Evolutionary conservation across 2,888 invertebrate genomes (phyloP), one percentile per base, ranked within the genome.

Genomic region (Odontomyia ornata): DNA sequence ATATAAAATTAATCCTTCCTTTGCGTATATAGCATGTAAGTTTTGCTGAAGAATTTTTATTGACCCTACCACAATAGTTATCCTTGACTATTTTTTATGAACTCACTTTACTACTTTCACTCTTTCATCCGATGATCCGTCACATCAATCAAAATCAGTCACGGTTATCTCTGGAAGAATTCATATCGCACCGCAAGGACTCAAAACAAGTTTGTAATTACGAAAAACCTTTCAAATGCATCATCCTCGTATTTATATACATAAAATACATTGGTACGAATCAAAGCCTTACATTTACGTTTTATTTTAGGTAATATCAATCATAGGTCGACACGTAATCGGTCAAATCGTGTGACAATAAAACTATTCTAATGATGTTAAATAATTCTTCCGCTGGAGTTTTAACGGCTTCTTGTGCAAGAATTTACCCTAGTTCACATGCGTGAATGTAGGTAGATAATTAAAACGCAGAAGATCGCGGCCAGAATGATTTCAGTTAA

Each of bases 321-420:
- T 78, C 78, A 78, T 27, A 52, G 65, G 52, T 21, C 57, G 67
- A 65, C 76, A 73, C 60, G 71, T 71, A 65, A 78, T 78, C 78
- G 78, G 78, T 78, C 76, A 78, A 57, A 64, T 56, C 57, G 57
- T 28, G 60, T 78, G 78, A 76, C 78, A 78, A 25, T 36, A 46
- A 76, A 76, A 72, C 71, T 62, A 76, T 65, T 57, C 62, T 76
- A 76, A 76, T 78, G 60, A 73, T 46, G 52, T 1, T 27, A 72
- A 62, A 65, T 30, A 76, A 18, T 43, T 43, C 28, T 25, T 69
- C 11, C 56, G 52, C 9, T 30, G 28, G n/a, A 52, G 13, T 56
- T 62, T 65, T 28, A 72, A 72, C 72, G 72, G 72, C 56, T 72
- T 21, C 25, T 52, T 1, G 47, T 25, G 47, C 23, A 5, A 9